Percentiles rank a stretch among this genome's conserved stretches.
Evolutionary conservation across 2,888 invertebrate species (phyloP).

Genomic region (Frankliniella fusca): DNA sequence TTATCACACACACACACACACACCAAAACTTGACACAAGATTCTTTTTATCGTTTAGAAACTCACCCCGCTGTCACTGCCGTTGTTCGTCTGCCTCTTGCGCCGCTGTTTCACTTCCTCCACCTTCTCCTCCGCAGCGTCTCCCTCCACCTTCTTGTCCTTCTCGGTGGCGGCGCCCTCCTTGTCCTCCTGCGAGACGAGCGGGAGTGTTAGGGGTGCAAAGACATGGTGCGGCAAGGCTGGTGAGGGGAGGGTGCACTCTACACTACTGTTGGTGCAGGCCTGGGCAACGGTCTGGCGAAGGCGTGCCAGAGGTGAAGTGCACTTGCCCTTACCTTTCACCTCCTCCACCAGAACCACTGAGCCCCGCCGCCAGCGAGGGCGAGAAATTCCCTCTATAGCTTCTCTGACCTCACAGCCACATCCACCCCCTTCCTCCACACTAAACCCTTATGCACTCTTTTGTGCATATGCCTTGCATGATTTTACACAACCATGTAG

Average conservation of each 20-base stretch:
- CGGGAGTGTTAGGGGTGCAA: background rate
- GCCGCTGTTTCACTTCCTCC: constrained; percentile 38
- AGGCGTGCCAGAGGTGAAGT: background rate
- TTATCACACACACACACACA: no score
- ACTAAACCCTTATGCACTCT: no score
- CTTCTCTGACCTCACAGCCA: no score
- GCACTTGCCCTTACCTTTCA: background rate
- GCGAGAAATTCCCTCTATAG: no score
- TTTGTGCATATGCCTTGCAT: no score
- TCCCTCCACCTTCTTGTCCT: constrained; percentile 38
- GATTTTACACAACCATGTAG: no score
- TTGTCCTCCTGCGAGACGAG: constrained; percentile 47
- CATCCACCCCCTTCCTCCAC: background rate
- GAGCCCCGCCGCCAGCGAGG: no score
- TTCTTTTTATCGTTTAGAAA: constrained; percentile 30
- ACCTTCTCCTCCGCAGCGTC: constrained; percentile 41
- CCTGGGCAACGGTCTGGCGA: background rate
- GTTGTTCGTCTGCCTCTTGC: constrained; percentile 37
- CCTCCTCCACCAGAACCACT: background rate
- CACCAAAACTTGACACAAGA: no score
- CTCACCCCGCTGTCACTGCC: constrained; percentile 43
- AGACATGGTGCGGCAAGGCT: constrained; percentile 1
- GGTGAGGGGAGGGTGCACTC: constrained; percentile 30
- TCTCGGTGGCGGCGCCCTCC: constrained; percentile 51
- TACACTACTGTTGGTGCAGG: background rate